Conservation (phyloP, 2,888 invertebrate genomes). For the Ephialtes manifestator region DNA sequence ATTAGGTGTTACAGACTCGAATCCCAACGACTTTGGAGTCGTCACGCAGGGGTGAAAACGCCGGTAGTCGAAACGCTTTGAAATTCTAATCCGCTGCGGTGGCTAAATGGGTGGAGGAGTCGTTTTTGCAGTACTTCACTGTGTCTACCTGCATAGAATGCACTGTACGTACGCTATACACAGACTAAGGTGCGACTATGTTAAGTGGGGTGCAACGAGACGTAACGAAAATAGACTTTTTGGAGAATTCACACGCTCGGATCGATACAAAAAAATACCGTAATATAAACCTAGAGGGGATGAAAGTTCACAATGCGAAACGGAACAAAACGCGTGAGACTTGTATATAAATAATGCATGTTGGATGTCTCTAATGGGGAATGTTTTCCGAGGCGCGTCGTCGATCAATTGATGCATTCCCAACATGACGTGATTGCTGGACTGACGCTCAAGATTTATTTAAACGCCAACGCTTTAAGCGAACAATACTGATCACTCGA, state of each 20-base stretch:
- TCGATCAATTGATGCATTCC: constrained; percentile 45
- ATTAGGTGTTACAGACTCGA: constrained; percentile 24
- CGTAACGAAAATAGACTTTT: constrained; percentile 65
- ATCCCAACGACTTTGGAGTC: constrained; percentile 62
- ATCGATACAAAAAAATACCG: constrained; percentile 8
- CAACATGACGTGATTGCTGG: constrained; percentile 17
- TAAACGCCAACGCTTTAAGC: constrained; percentile 62
- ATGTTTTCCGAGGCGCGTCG: constrained; percentile 38
- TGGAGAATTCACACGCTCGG: constrained; percentile 67
- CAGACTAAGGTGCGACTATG: constrained; percentile 38
- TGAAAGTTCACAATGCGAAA: constrained; percentile 57
- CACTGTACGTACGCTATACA: background rate
- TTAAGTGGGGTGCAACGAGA: constrained; percentile 69
- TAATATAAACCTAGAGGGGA: constrained; percentile 7
- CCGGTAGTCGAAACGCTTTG: constrained; percentile 80
- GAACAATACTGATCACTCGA: constrained; percentile 61
- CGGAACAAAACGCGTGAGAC: constrained; percentile 38
- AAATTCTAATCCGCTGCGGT: constrained; percentile 76
- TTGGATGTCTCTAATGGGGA: constrained; percentile 40
- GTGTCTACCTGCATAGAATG: constrained; percentile 3
- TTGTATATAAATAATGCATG: constrained; percentile 51
- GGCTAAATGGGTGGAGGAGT: background rate
- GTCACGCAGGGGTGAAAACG: constrained; percentile 81
- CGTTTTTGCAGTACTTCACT: constrained; percentile 12
- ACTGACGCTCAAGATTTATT: constrained; percentile 37